Evolutionary conservation across 37 sponge, comb jelly and placozoan species (phyloP).

Genomic region (Agelas oroides): DNA sequence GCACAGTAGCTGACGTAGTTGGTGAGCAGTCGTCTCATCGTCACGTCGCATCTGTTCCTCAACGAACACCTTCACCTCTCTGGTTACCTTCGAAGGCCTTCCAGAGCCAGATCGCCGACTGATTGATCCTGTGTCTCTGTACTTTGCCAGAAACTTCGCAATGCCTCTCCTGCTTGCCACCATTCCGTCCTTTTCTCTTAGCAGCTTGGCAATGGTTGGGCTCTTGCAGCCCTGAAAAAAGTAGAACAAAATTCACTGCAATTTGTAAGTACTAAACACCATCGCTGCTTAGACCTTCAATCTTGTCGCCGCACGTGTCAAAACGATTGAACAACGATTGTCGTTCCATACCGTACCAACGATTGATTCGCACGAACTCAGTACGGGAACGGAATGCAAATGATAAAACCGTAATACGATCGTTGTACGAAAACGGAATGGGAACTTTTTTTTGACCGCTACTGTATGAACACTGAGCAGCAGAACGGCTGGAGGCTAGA

Average conservation of each 20-base stretch:
- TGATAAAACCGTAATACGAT: too few relatives aligned
- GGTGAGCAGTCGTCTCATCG: slow-evolving; percentile 11
- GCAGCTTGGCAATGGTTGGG: background rate
- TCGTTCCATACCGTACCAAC: too few relatives aligned
- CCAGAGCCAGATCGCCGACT: background rate
- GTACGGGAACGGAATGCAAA: too few relatives aligned
- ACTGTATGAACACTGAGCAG: too few relatives aligned
- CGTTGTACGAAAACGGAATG: too few relatives aligned
- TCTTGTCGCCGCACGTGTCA: too few relatives aligned
- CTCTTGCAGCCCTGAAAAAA: background rate
- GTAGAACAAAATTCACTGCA: background rate
- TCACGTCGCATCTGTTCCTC: background rate
- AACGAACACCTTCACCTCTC: background rate
- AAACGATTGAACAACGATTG: too few relatives aligned
- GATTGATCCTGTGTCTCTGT: background rate
- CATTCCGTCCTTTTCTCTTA: background rate
- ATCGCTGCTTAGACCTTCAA: background rate
- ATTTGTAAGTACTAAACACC: background rate
- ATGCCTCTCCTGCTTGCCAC: background rate
- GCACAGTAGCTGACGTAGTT: background rate
- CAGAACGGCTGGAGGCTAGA: too few relatives aligned
- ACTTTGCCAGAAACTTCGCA: background rate
- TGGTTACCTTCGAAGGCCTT: background rate
- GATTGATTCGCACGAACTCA: too few relatives aligned
- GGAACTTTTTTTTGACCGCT: too few relatives aligned